Evolutionary conservation across 1,140 invertebrate genomes (phyloP).

Genomic region (Polypedilum vanderplanki): DNA sequence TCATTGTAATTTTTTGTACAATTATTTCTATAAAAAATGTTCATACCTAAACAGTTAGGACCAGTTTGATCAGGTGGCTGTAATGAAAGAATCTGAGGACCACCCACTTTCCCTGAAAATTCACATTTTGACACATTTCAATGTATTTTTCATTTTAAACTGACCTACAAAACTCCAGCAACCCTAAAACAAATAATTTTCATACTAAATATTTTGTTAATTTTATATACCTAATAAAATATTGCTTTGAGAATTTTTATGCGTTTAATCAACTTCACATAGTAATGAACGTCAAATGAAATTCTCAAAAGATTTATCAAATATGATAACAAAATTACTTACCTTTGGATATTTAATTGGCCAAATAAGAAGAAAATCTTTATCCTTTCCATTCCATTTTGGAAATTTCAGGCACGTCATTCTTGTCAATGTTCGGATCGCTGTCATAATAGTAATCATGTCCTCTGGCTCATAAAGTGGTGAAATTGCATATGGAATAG

Average conservation of each 20-base stretch:
- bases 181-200: slow-evolving; percentile 43
- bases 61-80: slow-evolving; percentile 52
- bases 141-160: too few species aligned
- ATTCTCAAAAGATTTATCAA: too few species aligned
- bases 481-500: slow-evolving; percentile 55
- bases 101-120: slow-evolving; percentile 47
- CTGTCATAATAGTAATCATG: slow-evolving; percentile 52
- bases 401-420: slow-evolving; percentile 57
- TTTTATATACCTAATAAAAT: too few species aligned
- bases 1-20: not conserved
- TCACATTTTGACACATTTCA: too few species aligned
- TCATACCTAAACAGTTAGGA: slow-evolving; percentile 51
- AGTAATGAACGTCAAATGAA: too few species aligned
- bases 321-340: not conserved
- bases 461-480: slow-evolving; percentile 53
- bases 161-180: slow-evolving; percentile 60
- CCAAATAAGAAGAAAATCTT: slow-evolving; percentile 58
- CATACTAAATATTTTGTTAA: too few species aligned
- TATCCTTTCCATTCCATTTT: slow-evolving; percentile 53
- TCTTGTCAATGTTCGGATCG: slow-evolving; percentile 52
- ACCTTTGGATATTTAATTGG: slow-evolving; percentile 54
- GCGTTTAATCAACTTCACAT: too few species aligned
- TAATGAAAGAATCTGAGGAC: slow-evolving; percentile 57
- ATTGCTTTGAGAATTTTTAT: too few species aligned
- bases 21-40: not conserved